Base-by-base conservation (phyloP, 2,797 vertebrate genomes). In the Syngnathus rostellatus region DNA sequence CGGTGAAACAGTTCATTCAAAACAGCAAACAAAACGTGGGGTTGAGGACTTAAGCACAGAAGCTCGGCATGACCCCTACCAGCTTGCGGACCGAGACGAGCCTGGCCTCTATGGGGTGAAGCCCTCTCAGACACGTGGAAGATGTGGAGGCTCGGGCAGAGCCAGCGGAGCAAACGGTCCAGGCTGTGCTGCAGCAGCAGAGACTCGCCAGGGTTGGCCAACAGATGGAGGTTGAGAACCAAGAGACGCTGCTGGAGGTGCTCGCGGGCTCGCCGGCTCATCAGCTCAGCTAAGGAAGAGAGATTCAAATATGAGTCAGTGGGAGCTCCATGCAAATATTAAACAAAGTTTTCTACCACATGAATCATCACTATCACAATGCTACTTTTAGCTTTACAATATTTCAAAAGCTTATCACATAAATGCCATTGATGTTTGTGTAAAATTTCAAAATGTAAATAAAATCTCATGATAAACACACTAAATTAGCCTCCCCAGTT, bases 81-180 rank as follows among this genome's bases (percentile, higher is more conserved):
- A 62, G 84, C 81, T 64, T 69, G 74, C 2, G 86, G 84, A 63
- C 77, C 86, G 65, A 82, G 83, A 4, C 70, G 89, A 9, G 87
- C 62, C 0, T 77, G 83, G 64, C 72, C 86, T 12, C 82, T 90
- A 63, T 87, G 62, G 0, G 94, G 91, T 9, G 90, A 81, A 5
- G 84, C 85, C 45, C 92, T 78, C 77, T 98, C 95, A 0, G 96
- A 97, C 68, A 99, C 96, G 14, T 94, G 88, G 76, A 99, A 98
- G 70, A 96, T 88, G 8, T 59, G 86, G 59, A 93, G 57, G 48
- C 91, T 93, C 0, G 91, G 93, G 75, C 92, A 94, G 19, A 98
- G 81, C 90, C 92, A 89, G 61, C 85, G 83, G 60, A 98, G 83
- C 59, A 99, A 91, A 57, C 69, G 85, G 71, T 95, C 93, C 61